Evolutionary conservation across 2,888 invertebrate species (phyloP).

Genomic region (Strigamia crassipes): DNA sequence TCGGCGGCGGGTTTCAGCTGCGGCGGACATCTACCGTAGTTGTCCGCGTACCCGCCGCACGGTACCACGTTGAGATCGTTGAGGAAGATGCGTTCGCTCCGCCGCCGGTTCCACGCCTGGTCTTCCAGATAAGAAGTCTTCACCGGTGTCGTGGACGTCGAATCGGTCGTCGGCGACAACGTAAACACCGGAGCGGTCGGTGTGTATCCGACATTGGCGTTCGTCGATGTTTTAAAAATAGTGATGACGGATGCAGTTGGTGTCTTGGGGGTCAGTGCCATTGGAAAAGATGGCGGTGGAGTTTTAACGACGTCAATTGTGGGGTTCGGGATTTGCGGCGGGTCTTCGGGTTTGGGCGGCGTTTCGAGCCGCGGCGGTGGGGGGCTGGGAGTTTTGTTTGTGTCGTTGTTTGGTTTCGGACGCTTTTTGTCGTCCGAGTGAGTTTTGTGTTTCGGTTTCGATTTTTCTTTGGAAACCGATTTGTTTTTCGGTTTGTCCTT

Average conservation of each 20-base stretch:
- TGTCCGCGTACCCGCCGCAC: constrained; percentile 43
- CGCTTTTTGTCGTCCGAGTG: neutral
- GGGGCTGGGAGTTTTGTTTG: neutral
- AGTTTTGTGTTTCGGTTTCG: neutral
- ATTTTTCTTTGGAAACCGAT: neutral
- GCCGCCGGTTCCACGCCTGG: constrained; percentile 57
- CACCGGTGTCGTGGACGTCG: neutral
- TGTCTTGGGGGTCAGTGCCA: neutral
- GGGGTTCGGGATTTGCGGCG: neutral
- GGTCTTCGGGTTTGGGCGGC: neutral
- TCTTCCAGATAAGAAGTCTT: constrained; percentile 53
- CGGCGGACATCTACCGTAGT: constrained; percentile 53
- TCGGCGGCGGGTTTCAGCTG: constrained; percentile 49
- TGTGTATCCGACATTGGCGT: neutral
- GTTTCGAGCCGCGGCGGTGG: no score
- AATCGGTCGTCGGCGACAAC: neutral
- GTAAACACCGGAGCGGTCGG: neutral
- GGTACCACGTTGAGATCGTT: constrained; percentile 54
- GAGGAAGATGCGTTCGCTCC: constrained; percentile 60
- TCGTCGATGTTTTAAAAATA: neutral
- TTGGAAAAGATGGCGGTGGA: neutral
- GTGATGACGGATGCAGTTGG: neutral
- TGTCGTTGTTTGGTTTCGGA: neutral
- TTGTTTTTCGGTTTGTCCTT: neutral
- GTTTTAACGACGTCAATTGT: neutral